phyloP scores from a whole-genome alignment of 2,113 vertebrate species.

The Otocyon megalotis region DNA sequence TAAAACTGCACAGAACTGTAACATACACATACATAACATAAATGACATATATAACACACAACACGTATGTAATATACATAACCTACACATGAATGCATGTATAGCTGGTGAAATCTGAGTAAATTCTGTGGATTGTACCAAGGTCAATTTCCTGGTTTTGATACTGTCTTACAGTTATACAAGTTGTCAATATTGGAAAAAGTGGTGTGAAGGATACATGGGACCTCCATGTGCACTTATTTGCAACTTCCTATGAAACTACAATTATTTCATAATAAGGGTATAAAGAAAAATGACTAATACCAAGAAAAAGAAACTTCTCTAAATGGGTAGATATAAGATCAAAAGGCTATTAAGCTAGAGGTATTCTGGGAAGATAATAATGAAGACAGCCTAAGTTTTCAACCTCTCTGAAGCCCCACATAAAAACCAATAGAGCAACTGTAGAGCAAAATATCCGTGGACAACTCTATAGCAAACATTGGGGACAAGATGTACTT shows the following conservation, averaged over 20 bases:
- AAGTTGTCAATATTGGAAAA: not conserved
- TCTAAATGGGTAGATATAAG: not conserved
- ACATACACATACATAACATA: not conserved
- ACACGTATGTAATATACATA: no score
- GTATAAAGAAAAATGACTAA: not conserved
- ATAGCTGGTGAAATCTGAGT: not conserved
- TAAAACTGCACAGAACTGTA: not conserved
- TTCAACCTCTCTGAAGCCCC: not conserved
- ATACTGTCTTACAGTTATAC: not conserved
- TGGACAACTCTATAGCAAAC: not conserved
- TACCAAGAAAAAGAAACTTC: not conserved
- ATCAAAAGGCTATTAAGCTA: not conserved
- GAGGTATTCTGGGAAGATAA: constrained; percentile 21
- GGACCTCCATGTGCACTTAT: not conserved
- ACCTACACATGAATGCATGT: not conserved
- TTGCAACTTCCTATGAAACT: not conserved
- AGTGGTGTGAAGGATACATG: not conserved
- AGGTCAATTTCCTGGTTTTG: not conserved
- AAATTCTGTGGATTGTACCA: not conserved
- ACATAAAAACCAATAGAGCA: not conserved
- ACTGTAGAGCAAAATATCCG: not conserved
- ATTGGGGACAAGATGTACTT: not conserved
- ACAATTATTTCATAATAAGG: constrained; percentile 9
- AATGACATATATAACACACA: no score
- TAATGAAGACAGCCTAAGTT: not conserved